Percentiles rank a stretch among this genome's conserved stretches.
These are phyloP conservation scores for Isoperla grammatica DNA, from an alignment of 2,888 invertebrate genomes.

Conservation along the genomic window DNA sequence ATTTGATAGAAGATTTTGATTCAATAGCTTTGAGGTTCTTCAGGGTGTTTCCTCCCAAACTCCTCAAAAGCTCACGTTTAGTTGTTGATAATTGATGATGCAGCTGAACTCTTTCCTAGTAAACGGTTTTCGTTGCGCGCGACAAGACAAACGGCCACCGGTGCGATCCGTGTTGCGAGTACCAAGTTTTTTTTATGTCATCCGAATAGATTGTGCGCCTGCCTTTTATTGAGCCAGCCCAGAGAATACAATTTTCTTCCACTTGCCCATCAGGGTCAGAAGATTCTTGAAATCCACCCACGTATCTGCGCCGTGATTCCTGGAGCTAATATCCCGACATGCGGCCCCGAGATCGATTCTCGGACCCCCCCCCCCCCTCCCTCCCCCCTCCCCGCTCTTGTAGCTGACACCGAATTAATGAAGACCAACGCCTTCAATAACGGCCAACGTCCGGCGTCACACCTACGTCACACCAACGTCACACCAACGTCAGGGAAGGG, in stretches of 20 bases:
- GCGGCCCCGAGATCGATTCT: conserved; percentile 21
- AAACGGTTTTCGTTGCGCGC: no score
- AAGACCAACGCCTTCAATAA: conserved; percentile 26
- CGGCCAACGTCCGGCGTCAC: neutral
- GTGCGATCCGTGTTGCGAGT: neutral
- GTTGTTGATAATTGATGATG: no score
- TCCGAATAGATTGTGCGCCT: conserved; percentile 9
- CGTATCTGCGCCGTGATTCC: conserved; percentile 19
- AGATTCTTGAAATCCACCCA: conserved; percentile 2
- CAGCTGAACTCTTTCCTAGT: no score
- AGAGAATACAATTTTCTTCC: conserved; percentile 17
- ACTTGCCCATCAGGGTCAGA: conserved; percentile 17
- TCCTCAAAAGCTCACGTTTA: no score
- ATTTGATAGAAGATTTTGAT: no score
- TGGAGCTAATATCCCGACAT: conserved; percentile 19
- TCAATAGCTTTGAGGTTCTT: no score
- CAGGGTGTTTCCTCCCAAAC: no score
- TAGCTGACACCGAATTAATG: conserved; percentile 26
- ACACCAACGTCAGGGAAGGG: conserved; percentile 1
- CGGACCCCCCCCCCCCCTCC: conserved; percentile 11
- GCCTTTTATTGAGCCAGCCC: conserved; percentile 12
- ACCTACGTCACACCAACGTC: neutral
- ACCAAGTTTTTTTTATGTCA: conserved; percentile 13
- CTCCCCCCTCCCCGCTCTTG: conserved; percentile 20
- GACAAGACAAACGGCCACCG: no score